These are phyloP conservation scores for Eretmochelys imbricata DNA, from an alignment of 2,113 vertebrate genomes.

Conservation along the genomic window DNA sequence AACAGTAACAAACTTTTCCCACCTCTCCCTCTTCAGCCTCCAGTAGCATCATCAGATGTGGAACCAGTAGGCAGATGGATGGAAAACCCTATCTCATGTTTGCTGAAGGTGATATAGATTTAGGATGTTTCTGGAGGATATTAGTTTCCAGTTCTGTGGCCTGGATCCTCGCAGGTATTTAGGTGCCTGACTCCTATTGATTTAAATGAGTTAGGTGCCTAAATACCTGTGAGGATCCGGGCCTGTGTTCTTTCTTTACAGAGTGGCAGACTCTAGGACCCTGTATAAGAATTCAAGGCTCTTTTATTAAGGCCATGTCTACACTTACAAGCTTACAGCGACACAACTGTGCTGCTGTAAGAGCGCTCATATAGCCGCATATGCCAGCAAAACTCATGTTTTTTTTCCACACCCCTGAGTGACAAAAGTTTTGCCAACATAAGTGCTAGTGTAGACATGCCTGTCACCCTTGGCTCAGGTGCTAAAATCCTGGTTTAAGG, in stretches of 20 bases:
- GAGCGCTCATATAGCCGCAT: no score
- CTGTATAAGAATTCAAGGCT: neutral
- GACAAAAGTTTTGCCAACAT: no score
- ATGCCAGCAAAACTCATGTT: no score
- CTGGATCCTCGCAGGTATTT: neutral
- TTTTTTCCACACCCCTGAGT: no score
- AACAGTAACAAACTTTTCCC: neutral
- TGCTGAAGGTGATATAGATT: neutral
- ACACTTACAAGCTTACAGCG: no score
- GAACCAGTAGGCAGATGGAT: neutral
- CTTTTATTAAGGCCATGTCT: neutral
- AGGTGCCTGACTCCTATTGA: neutral
- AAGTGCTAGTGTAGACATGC: no score
- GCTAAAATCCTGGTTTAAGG: constrained; percentile 44
- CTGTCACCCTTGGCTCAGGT: neutral
- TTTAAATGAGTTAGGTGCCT: neutral
- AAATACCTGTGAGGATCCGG: fast-evolving
- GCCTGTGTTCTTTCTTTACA: neutral
- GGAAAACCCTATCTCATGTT: neutral
- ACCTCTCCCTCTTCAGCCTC: neutral
- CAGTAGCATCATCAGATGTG: neutral
- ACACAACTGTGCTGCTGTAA: no score
- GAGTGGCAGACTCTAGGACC: neutral
- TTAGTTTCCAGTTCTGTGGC: neutral
- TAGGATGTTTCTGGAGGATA: neutral